Evolutionary conservation across 2,113 vertebrate genomes (phyloP), one percentile per base, ranked within the genome.

Genomic region (Onychostoma macrolepis): DNA sequence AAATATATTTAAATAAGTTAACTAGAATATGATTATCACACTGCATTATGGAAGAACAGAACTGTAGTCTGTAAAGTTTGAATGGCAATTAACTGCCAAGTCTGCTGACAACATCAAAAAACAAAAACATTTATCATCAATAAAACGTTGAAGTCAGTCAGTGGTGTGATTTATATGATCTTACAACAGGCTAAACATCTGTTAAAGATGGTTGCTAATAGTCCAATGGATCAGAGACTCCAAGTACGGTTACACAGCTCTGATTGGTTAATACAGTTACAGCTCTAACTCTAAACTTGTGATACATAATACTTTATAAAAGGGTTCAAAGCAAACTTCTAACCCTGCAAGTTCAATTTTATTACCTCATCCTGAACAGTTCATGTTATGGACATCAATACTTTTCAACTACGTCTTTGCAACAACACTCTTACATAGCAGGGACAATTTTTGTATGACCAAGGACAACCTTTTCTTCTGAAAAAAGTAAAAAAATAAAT

Each of bases 251-350:
- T n/a, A n/a, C n/a, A n/a, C n/a, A n/a, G n/a, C n/a, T n/a, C 78
- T 61, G 21, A 63, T 26, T 80, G 56, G 79, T 63, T 80, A 26
- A 80, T 43, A 12, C n/a, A 63, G 33, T 63, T 80, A 80, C 36
- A 43, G 26, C 75, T 28, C 7, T 80, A 80, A 80, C 33, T 80
- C 33, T 24, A 30, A 56, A 56, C 78, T 80, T 80, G 56, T 80
- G 56, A 80, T 80, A 28, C 26, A 33, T 53, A 13, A 74, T 12
- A 41, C 36, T 74, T n/a, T 19, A 36, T 36, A n/a, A 21, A 24
- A 74, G 21, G 10, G 4, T 74, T 74, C 36, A n/a, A 21, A 74
- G 11, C 11, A 41, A 74, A 72, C 69, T 24, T 19, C 67, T 36
- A 38, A 71, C 19, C 67, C 67, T 38, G 21, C 8, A 38, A 21